A percentile compares a stretch with the other conserved stretches of the same genome.
Conservation (phyloP, 2,888 invertebrate species). For the Gandaritis pyraliata region DNA sequence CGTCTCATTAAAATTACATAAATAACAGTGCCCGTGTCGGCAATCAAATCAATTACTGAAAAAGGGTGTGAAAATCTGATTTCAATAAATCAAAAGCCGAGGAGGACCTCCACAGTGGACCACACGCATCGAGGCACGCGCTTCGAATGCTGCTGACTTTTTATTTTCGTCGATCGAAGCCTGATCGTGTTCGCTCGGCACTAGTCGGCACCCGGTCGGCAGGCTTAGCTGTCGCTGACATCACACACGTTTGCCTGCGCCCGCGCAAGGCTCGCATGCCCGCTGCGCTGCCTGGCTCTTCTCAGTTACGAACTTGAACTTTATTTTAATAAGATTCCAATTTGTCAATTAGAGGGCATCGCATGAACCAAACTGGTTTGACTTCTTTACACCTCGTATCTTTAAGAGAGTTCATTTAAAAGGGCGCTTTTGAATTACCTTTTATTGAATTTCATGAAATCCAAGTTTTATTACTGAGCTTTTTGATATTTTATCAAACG, state of each 20-base stretch:
- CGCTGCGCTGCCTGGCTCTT: conserved; percentile 49
- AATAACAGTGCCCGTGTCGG: conserved; percentile 36
- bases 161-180: conserved; percentile 69
- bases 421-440: conserved; percentile 57
- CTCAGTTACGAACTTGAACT: conserved; percentile 80
- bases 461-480: conserved; percentile 36
- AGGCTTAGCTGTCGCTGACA: conserved; percentile 61
- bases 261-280: conserved; percentile 43
- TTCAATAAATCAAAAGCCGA: conserved; percentile 77
- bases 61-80: conserved; percentile 76
- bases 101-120: conserved; percentile 85
- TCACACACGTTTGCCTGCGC: conserved; percentile 68
- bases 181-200: conserved; percentile 71
- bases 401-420: conserved; percentile 64
- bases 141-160: conserved; percentile 85
- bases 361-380: conserved; percentile 79
- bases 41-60: conserved; percentile 57
- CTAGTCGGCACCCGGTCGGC: conserved; percentile 73
- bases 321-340: conserved; percentile 88
- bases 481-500: conserved; percentile 19
- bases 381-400: conserved; percentile 77
- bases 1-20: conserved; percentile 30
- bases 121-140: conserved; percentile 91
- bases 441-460: conserved; percentile 45
- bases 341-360: conserved; percentile 88